Evolutionary conservation across 2,888 invertebrate genomes (phyloP).

Genomic region (Pardosa pseudoannulata): DNA sequence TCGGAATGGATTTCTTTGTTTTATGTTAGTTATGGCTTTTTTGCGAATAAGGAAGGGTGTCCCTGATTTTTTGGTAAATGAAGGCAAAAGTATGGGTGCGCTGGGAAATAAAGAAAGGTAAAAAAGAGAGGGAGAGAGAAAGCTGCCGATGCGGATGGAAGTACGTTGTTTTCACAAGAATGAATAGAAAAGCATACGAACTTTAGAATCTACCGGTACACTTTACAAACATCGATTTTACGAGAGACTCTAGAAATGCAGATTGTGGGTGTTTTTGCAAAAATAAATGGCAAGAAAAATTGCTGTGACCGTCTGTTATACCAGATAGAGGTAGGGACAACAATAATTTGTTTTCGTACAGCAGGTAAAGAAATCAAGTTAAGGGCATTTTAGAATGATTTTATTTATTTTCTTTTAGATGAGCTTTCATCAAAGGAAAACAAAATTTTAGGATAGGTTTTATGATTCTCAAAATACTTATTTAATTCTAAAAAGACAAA

Average conservation of each 20-base stretch:
- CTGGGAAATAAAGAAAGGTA: not conserved
- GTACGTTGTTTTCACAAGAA: not conserved
- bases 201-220: not conserved
- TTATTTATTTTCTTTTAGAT: no score
- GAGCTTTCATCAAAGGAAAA: no score
- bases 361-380: no score
- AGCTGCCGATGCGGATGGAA: not conserved
- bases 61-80: not conserved
- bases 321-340: no score
- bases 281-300: no score
- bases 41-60: not conserved
- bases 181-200: not conserved
- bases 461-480: no score
- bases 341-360: no score
- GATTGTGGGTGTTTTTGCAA: no score
- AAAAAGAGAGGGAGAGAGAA: not conserved
- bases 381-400: no score
- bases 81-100: not conserved
- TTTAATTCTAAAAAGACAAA: no score
- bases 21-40: constrained; percentile 11
- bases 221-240: not conserved
- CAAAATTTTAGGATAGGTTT: no score
- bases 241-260: not conserved
- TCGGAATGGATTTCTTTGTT: constrained; percentile 8
- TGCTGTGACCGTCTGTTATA: no score